Base-by-base conservation (phyloP, 2,797 vertebrate species). In the Valencia hispanica region DNA sequence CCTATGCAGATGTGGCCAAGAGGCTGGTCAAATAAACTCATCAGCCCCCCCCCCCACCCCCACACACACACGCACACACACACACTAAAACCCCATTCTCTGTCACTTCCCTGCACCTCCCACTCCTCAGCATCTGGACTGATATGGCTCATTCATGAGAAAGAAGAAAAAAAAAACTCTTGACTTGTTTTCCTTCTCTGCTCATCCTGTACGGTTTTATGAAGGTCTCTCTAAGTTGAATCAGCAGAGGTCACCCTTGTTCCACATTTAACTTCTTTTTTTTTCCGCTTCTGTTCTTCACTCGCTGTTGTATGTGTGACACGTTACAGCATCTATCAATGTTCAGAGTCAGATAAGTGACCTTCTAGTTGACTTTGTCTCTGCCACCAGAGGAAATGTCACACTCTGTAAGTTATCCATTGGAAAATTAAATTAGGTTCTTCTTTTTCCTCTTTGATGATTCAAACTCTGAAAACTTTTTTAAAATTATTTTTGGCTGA, bases 1-100 rank as follows among this genome's bases (percentile, higher is more conserved):
- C 98, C 25, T 99, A 99, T 73, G 97, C 87, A 30, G 98, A 99
- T 0, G 98, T 99, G 79, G 97, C 98, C 92, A 99, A 99, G 92
- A 96, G 97, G 95, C 97, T 99, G 55, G 96, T 96, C 90, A 99
- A 99, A 95, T 99, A 96, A 96, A 85, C 79, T n/a, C n/a, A n/a
- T n/a, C n/a, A n/a, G n/a, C n/a, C n/a, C n/a, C n/a, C n/a, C n/a
- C n/a, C n/a, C n/a, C n/a, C n/a, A n/a, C n/a, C n/a, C n/a, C n/a
- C n/a, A n/a, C n/a, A n/a, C n/a, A n/a, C n/a, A n/a, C n/a, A n/a
- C n/a, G n/a, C n/a, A n/a, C n/a, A n/a, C n/a, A n/a, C n/a, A n/a
- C n/a, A n/a, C 20, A 34, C 8, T 9, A 36, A 63, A 11, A 36
- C 1, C 45, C 77, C 1, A 1, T 36, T 9, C 59, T 4, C 30